A percentile compares a stretch with the other conserved stretches of the same genome.
Conservation (phyloP, 2,888 invertebrate genomes). For the Uropetala carovei region DNA sequence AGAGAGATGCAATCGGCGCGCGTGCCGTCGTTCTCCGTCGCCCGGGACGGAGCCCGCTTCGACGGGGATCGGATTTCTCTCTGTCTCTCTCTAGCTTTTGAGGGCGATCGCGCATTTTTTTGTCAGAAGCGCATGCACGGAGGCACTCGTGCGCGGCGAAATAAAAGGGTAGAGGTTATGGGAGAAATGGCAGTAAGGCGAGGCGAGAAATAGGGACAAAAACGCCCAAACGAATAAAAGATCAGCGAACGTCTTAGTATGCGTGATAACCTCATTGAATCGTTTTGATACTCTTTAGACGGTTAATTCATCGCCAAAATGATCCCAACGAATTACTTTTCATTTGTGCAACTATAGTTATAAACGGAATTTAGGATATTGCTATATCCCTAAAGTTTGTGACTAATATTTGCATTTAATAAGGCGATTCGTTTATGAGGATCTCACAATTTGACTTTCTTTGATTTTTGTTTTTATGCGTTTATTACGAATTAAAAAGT, state of each 20-base stretch:
- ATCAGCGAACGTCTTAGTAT: not conserved
- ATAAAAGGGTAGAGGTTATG: not conserved
- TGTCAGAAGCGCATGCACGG: slow-evolving; percentile 18
- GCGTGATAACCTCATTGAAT: not conserved
- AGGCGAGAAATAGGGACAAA: not conserved
- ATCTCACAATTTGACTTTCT: too few relatives aligned
- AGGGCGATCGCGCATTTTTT: not conserved
- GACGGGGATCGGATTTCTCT: slow-evolving; percentile 26
- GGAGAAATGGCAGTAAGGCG: too few relatives aligned
- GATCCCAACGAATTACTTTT: too few relatives aligned
- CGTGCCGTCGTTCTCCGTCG: slow-evolving; percentile 2
- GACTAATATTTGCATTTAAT: too few relatives aligned
- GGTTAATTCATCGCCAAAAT: too few relatives aligned
- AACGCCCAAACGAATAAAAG: not conserved
- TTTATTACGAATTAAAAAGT: too few relatives aligned
- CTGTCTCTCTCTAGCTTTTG: not conserved
- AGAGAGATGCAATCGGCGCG: slow-evolving; percentile 61
- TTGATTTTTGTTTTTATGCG: too few relatives aligned
- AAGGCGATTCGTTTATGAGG: too few relatives aligned
- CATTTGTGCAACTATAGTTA: too few relatives aligned
- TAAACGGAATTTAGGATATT: too few relatives aligned
- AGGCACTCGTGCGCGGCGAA: not conserved
- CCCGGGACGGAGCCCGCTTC: not conserved
- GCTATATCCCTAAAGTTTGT: too few relatives aligned
- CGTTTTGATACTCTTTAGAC: not conserved